Evolutionary conservation across 2,797 vertebrate genomes (phyloP).

Genomic region (Monodelphis domestica): DNA sequence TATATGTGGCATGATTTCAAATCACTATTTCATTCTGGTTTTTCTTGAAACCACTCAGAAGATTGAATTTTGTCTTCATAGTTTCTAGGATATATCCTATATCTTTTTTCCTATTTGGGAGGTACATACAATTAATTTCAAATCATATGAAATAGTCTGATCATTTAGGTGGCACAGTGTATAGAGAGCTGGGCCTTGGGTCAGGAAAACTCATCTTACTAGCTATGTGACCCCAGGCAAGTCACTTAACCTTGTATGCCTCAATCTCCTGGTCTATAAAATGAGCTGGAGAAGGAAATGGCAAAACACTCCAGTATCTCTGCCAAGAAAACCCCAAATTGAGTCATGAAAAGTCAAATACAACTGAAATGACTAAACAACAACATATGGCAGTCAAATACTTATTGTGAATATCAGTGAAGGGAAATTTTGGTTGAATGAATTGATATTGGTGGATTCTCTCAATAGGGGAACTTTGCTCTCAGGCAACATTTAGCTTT

Average conservation of each 20-base stretch:
- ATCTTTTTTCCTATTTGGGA: neutral
- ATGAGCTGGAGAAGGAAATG: too few species aligned
- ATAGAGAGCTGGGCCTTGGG: too few species aligned
- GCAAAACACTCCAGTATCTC: too few species aligned
- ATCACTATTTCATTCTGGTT: neutral
- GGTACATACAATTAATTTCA: constrained; percentile 22
- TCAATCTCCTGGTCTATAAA: too few species aligned
- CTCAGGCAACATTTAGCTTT: neutral
- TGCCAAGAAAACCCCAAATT: too few species aligned
- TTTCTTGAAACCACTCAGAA: neutral
- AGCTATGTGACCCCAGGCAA: too few species aligned
- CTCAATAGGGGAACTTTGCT: neutral
- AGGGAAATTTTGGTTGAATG: neutral
- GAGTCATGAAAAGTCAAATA: too few species aligned
- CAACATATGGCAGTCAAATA: constrained; percentile 1
- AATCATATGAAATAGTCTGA: constrained; percentile 11
- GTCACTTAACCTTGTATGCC: too few species aligned
- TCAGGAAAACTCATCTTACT: too few species aligned
- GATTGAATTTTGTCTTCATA: neutral
- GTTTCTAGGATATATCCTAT: neutral
- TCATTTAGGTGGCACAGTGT: too few species aligned
- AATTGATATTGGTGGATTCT: neutral
- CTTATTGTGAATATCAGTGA: constrained; percentile 26
- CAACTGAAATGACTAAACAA: too few species aligned
- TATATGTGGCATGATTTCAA: neutral